Conservation (phyloP, 1,140 invertebrate genomes). For the Calephelis nemesis region DNA sequence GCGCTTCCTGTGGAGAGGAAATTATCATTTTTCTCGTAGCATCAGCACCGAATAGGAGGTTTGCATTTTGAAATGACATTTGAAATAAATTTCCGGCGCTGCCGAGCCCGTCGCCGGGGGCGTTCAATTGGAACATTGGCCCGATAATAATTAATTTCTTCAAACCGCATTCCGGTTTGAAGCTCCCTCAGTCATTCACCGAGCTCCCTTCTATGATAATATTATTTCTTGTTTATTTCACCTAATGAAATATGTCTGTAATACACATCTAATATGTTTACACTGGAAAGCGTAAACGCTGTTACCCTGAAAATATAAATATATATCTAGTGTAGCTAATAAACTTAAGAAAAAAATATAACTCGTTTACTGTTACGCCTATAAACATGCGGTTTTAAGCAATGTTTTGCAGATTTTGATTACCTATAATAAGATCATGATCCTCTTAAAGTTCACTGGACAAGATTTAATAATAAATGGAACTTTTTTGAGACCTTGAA, state of each 20-base stretch:
- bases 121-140: conserved; percentile 71
- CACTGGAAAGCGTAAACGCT: too few species aligned
- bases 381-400: too few species aligned
- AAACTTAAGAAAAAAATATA: not conserved
- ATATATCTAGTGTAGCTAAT: not conserved
- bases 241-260: not conserved
- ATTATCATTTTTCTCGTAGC: conserved; percentile 25
- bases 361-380: not conserved
- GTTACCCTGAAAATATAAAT: too few species aligned
- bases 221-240: not conserved
- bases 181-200: conserved; percentile 26
- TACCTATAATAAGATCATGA: not conserved
- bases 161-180: conserved; percentile 51
- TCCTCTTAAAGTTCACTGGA: not conserved
- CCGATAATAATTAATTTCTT: conserved; percentile 65
- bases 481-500: not conserved
- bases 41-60: conserved; percentile 22
- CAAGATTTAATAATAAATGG: not conserved
- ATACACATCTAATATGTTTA: not conserved
- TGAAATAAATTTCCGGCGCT: conserved; percentile 67
- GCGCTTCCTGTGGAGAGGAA: conserved; percentile 21
- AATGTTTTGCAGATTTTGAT: not conserved
- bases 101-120: conserved; percentile 40
- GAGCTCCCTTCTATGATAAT: conserved; percentile 9
- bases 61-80: conserved; percentile 66